Conservation (phyloP, 2,888 invertebrate species). For the Ametastegia equiseti region DNA sequence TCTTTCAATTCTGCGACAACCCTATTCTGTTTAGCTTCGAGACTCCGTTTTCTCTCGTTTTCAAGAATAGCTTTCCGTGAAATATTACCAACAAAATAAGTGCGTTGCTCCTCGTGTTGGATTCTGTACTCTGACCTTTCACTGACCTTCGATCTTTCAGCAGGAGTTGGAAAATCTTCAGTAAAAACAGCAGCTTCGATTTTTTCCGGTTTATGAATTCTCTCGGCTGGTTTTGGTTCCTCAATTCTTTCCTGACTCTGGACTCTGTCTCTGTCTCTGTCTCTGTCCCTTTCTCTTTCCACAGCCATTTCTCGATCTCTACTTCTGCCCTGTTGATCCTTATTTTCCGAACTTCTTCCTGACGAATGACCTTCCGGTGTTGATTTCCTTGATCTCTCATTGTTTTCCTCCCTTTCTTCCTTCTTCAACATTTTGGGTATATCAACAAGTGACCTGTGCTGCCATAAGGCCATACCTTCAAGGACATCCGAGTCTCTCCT, state of each 20-base stretch:
- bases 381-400: slow-evolving; percentile 3
- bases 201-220: slow-evolving; percentile 70
- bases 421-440: slow-evolving; percentile 79
- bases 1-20: slow-evolving; percentile 72
- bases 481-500: slow-evolving; percentile 86
- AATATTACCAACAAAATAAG: slow-evolving; percentile 72
- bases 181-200: slow-evolving; percentile 62
- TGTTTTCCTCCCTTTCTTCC: slow-evolving; percentile 67
- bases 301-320: too few relatives aligned
- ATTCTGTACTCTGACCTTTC: slow-evolving; percentile 61
- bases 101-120: slow-evolving; percentile 63
- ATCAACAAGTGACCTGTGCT: slow-evolving; percentile 89
- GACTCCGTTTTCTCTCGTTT: slow-evolving; percentile 72
- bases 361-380: neutral
- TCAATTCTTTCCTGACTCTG: slow-evolving; percentile 49
- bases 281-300: too few relatives aligned
- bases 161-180: slow-evolving; percentile 72
- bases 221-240: slow-evolving; percentile 72
- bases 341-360: neutral
- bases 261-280: neutral
- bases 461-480: slow-evolving; percentile 93
- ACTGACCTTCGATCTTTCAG: slow-evolving; percentile 69
- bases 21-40: slow-evolving; percentile 72
- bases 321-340: slow-evolving; percentile 48
- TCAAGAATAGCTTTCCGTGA: slow-evolving; percentile 73